Base-by-base conservation (phyloP, 2,888 invertebrate genomes). In the Pasiphila rectangulata region DNA sequence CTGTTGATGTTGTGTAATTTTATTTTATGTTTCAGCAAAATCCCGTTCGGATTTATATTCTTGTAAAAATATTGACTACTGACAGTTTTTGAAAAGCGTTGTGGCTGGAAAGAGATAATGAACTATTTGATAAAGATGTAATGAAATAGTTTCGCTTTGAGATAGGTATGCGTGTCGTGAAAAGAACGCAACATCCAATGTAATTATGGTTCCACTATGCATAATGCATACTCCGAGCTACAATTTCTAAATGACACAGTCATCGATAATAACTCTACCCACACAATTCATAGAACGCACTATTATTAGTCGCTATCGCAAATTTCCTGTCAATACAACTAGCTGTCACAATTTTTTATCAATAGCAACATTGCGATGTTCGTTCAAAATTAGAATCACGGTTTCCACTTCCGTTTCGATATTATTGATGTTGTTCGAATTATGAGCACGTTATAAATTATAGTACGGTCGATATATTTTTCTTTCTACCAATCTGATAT, bases 391-490 rank as follows among this genome's bases (percentile, higher is more conserved):
- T 87, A 83, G 85, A 88, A 88, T 87, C 87, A 83, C 81, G 69
- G 85, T 83, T 79, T 87, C 88, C 88, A 84, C 77, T 87, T 88
- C 88, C 88, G 87, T 85, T 49, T 86, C 86, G 83, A 87, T 86
- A 87, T 83, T 87, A 80, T 71, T 66, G 70, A 57, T 67, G 70
- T 61, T 29, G 69, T 72, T 74, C 64, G 76, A 84, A 87, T 87
- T 86, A 86, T 75, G 83, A 85, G 70, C 81, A 73, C 72, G 75
- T 61, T 78, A 76, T 65, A 72, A 76, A 79, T 72, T 77, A 83
- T 80, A 80, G 2, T 13, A 12, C 12, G 13, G 16, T 63, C 67
- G 59, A 69, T 69, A 65, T 59, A 46, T 44, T 56, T 59, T 43
- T 29, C 27, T 12, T 16, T 16, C 23, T 23, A 9, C 13, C 4